Evolutionary conservation across 2,888 invertebrate species (phyloP), one percentile per base, ranked within the genome.

Genomic region (Dorcus parallelipipedus): DNA sequence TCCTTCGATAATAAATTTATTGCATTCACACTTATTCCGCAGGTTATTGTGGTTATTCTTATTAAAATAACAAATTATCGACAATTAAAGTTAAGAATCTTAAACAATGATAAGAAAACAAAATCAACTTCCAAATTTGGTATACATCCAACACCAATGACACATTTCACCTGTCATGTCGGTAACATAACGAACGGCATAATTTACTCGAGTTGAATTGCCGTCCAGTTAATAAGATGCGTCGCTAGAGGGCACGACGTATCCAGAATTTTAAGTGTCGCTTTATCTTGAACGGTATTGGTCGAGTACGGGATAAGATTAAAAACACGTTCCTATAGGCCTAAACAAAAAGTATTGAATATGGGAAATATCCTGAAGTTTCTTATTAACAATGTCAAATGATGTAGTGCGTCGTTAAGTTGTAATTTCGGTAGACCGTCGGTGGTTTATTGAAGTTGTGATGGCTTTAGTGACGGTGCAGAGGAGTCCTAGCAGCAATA

Each of bases 391-490:
- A 53, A 52, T 62, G 52, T 52, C 52, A 59, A 67, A 66, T 67
- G 60, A 68, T 65, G 55, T 49, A 51, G 65, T 62, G 60, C 47
- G 47, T 38, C 48, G 47, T 43, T 53, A n/a, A 52, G 47, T 14
- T 38, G 54, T 17, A 38, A 38, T 41, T 52, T 45, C 56, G 38
- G 26, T 33, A 26, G 2, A 48, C 14, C 20, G 17, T 26, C 38
- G 56, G 42, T 50, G 51, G 26, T 26, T 33, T 38, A 17, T 42
- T 58, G 7, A 38, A 41, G 55, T 60, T 68, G 63, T 66, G 69
- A 87, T 88, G 88, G 87, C 88, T 76, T 81, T 88, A 77, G 87
- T 88, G 78, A 88, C 87, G 71, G 85, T 88, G 75, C 87, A 87
- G 76, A 83, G 88, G 75, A 87, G 87, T 70, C 87, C 87, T 70